Evolutionary conservation across 2,888 invertebrate genomes (phyloP).

Genomic region (Drosophila putrida): DNA sequence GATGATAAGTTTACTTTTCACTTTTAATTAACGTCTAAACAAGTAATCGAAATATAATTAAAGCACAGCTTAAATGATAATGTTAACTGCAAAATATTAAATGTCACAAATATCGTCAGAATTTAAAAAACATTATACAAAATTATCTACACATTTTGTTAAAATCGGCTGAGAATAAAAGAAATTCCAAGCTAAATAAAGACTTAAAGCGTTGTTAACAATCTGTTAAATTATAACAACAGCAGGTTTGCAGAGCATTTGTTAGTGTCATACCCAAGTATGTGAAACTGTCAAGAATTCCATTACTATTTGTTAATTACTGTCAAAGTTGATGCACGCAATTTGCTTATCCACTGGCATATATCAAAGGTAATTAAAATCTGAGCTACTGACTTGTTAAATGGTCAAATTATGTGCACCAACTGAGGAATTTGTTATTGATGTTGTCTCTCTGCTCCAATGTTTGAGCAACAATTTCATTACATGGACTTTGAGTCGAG

Average conservation of each 20-base stretch:
- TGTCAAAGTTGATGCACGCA: constrained; percentile 29
- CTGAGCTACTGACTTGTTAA: constrained; percentile 56
- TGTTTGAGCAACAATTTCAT: constrained; percentile 56
- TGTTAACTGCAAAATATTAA: background rate
- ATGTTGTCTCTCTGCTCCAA: constrained; percentile 43
- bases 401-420: constrained; percentile 61
- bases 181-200: no score
- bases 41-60: no score
- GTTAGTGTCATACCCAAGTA: constrained; percentile 3
- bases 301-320: constrained; percentile 42
- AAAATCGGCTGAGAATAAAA: no score
- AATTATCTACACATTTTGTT: no score
- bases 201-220: background rate
- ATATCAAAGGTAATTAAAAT: constrained; percentile 63
- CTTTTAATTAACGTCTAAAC: no score
- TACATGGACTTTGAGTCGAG: constrained; percentile 38
- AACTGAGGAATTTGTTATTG: constrained; percentile 60
- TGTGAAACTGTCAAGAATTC: constrained; percentile 7
- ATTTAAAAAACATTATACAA: background rate
- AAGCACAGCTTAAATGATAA: background rate
- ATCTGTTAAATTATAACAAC: background rate
- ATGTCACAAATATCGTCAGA: no score
- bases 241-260: background rate
- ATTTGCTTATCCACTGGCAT: constrained; percentile 40
- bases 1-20: no score